Evolutionary conservation across 2,888 invertebrate species (phyloP).

Genomic region (Globia sparganii): DNA sequence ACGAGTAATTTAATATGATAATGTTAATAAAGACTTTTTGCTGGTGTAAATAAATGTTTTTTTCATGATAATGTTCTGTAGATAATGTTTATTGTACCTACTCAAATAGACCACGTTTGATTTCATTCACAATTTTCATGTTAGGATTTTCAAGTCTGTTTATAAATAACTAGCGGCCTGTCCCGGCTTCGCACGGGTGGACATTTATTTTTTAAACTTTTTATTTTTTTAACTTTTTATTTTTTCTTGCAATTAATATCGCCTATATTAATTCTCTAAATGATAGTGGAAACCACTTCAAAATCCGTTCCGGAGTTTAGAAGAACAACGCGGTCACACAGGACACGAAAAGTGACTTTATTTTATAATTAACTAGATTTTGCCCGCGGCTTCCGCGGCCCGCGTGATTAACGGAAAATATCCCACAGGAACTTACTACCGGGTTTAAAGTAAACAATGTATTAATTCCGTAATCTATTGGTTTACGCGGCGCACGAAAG

Average conservation of each 20-base stretch:
- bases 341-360: not conserved
- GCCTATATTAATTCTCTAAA: too few relatives aligned
- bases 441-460: too few relatives aligned
- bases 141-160: not conserved
- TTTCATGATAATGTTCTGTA: slow-evolving; percentile 14
- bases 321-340: not conserved
- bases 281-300: too few relatives aligned
- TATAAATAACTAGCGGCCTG: not conserved
- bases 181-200: too few relatives aligned
- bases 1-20: slow-evolving; percentile 58
- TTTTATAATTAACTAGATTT: not conserved
- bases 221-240: too few relatives aligned
- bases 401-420: too few relatives aligned
- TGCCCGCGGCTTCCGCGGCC: too few relatives aligned
- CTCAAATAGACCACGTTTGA: not conserved
- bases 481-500: too few relatives aligned
- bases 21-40: slow-evolving; percentile 49
- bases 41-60: slow-evolving; percentile 26
- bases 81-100: not conserved
- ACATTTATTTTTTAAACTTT: too few relatives aligned
- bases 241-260: too few relatives aligned
- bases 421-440: too few relatives aligned
- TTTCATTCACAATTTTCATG: not conserved
- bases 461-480: too few relatives aligned
- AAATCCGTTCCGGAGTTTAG: not conserved